Percentiles rank a stretch among this genome's conserved stretches.
phyloP scores from a whole-genome alignment of 2,113 vertebrate species.

The Zosterops japonicus region DNA sequence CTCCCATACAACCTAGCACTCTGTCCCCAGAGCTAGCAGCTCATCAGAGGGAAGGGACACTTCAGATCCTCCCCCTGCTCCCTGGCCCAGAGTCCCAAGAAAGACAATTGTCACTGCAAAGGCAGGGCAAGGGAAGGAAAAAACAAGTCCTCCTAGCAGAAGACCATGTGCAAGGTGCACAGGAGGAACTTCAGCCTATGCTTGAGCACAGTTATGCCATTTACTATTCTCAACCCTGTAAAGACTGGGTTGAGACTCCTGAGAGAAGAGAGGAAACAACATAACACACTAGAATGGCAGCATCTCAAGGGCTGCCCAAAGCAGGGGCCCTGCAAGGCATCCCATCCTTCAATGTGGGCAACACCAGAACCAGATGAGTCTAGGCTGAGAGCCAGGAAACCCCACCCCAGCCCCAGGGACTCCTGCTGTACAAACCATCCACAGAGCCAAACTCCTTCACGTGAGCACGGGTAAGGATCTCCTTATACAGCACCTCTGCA shows the following conservation, averaged over 20 bases:
- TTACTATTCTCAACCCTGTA: background rate
- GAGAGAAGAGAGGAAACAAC: background rate
- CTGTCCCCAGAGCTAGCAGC: background rate
- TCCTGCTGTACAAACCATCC: slow-evolving; percentile 83
- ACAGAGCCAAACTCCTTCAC: slow-evolving; percentile 99
- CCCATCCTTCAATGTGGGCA: background rate
- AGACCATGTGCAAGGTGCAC: background rate
- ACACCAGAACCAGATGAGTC: background rate
- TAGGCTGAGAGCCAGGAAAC: background rate
- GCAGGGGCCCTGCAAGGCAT: background rate
- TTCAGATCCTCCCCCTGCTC: background rate
- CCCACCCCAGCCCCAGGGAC: background rate
- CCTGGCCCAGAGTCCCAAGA: background rate
- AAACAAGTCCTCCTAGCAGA: background rate
- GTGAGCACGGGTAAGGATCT: slow-evolving; percentile 95
- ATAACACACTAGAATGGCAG: background rate
- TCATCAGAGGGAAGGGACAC: background rate
- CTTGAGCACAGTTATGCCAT: background rate
- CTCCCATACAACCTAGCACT: background rate
- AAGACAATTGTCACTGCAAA: background rate
- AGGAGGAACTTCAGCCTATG: background rate
- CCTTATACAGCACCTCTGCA: slow-evolving; percentile 95
- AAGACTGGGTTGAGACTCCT: background rate
- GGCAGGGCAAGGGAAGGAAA: background rate
- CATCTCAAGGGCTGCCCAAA: background rate